These are phyloP conservation scores for Porites divaricata DNA, from an alignment of 92 coral and sea anemone genomes.

Conservation along the genomic window DNA sequence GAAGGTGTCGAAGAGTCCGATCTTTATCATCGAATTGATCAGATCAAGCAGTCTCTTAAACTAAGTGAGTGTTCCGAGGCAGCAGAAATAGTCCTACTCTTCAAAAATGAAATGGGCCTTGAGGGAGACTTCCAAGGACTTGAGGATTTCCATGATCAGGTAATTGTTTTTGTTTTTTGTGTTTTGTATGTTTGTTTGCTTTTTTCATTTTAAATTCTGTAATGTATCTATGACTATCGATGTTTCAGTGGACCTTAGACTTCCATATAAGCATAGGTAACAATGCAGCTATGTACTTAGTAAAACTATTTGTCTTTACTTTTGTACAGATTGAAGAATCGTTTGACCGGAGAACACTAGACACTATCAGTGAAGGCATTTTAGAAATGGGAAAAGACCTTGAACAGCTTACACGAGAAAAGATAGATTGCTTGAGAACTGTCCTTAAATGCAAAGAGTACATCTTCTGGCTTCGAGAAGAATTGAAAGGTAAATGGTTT, in stretches of 20 bases:
- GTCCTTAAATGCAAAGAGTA: constrained; percentile 62
- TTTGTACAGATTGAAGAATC: constrained; percentile 45
- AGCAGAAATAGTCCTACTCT: constrained; percentile 60
- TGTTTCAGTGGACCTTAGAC: too few species aligned
- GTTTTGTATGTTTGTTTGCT: not conserved
- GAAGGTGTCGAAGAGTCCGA: not conserved
- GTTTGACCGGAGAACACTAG: constrained; percentile 50
- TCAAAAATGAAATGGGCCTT: constrained; percentile 65
- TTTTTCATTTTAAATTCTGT: not conserved
- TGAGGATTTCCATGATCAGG: constrained; percentile 55
- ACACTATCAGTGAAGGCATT: constrained; percentile 54
- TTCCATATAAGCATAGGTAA: too few species aligned
- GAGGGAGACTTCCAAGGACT: constrained; percentile 76
- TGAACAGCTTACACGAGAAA: constrained; percentile 34
- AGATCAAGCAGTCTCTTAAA: constrained; percentile 58
- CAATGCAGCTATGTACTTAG: too few species aligned
- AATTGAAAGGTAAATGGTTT: constrained; percentile 44
- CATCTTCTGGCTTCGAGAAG: constrained; percentile 68
- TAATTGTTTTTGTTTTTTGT: not conserved
- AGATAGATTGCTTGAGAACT: constrained; percentile 61
- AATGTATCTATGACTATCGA: not conserved
- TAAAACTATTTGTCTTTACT: not conserved
- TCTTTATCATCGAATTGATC: constrained; percentile 21
- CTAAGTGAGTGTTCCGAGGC: constrained; percentile 63
- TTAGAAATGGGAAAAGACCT: constrained; percentile 58